These are phyloP conservation scores for Conus canariensis DNA, from an alignment of 2,888 invertebrate species.

Conservation along the genomic window DNA sequence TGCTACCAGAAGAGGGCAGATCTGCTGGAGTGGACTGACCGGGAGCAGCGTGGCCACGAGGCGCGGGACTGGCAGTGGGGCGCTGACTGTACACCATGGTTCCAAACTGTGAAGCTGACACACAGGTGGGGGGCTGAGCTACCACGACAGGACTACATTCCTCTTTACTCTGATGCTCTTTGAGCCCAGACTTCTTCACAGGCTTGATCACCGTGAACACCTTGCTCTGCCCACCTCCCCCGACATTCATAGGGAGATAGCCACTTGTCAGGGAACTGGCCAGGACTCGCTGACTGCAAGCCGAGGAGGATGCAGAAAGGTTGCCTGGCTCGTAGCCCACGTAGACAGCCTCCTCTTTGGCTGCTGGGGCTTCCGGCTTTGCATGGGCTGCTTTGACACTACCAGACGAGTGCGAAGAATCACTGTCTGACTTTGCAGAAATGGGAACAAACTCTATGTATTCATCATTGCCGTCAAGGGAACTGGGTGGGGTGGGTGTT, in stretches of 20 bases:
- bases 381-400: not conserved
- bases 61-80: not conserved
- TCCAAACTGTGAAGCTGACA: not conserved
- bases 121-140: not conserved
- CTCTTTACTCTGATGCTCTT: not conserved
- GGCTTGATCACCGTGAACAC: constrained; percentile 12
- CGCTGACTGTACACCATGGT: too few species aligned
- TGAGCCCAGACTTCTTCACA: not conserved
- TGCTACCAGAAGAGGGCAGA: not conserved
- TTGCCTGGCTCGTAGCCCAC: constrained; percentile 56
- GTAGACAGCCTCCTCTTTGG: constrained; percentile 51
- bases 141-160: not conserved
- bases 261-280: not conserved
- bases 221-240: not conserved
- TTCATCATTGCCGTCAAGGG: constrained; percentile 47
- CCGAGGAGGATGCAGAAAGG: not conserved
- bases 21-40: not conserved
- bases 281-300: not conserved
- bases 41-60: not conserved
- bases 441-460: constrained; percentile 55
- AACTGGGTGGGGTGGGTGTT: not conserved
- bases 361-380: not conserved
- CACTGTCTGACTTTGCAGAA: constrained; percentile 31
- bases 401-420: constrained; percentile 30
- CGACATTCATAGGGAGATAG: not conserved